These are phyloP conservation scores for Notoglanidium macrostoma DNA, from an alignment of 2,797 vertebrate genomes.

Conservation along the genomic window DNA sequence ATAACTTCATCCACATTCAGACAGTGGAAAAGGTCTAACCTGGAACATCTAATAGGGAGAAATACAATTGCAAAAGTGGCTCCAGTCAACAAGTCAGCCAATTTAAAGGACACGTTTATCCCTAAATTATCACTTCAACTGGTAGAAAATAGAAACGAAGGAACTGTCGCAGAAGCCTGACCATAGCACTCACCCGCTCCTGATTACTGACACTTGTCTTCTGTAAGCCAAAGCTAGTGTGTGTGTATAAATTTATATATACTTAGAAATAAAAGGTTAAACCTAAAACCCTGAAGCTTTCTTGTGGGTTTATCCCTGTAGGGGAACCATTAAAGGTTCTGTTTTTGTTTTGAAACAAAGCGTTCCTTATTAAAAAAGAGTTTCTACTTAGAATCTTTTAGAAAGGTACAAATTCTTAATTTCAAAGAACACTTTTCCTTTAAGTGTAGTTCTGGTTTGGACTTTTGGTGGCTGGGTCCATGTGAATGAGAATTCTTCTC, in stretches of 20 bases:
- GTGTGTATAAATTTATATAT: not conserved
- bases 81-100: constrained; percentile 34
- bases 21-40: constrained; percentile 8
- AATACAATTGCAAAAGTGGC: constrained; percentile 4
- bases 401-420: not conserved
- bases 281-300: not conserved
- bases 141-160: not conserved
- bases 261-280: not conserved
- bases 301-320: not conserved
- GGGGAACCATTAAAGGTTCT: not conserved
- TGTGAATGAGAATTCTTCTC: not conserved
- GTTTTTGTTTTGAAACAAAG: not conserved
- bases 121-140: constrained; percentile 1
- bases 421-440: not conserved
- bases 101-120: constrained; percentile 27
- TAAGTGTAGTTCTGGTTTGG: not conserved
- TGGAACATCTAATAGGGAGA: constrained; percentile 31
- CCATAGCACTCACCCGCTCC: not conserved
- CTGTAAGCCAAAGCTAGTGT: not conserved
- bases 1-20: not conserved
- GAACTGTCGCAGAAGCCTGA: not conserved
- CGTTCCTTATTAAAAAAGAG: not conserved
- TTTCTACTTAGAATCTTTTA: not conserved
- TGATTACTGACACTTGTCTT: not conserved
- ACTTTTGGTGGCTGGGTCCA: not conserved